Evolutionary conservation across 2,797 vertebrate species (phyloP), one percentile per base, ranked within the genome.

Genomic region (Periparus ater): DNA sequence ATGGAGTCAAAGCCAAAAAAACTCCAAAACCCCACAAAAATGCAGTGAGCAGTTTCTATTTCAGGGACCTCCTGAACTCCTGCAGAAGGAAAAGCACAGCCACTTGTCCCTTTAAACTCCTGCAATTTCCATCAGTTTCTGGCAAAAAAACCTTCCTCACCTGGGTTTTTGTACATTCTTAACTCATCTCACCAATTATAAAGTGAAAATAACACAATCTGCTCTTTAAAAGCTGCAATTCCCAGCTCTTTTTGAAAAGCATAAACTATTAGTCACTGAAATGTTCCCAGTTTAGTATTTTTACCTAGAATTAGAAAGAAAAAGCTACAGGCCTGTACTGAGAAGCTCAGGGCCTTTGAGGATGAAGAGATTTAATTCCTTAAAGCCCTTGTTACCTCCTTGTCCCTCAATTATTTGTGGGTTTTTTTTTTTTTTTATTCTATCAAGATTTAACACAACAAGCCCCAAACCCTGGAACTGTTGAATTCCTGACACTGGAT

Each of bases 401-500:
- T 50, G 47, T 32, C 73, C 88, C 38, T 16, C 51, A 57, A 1
- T 66, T 57, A 68, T 27, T 50, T 40, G 27, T 23, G 34, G 1
- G 0, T 11, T 15, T 0, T 27, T 63, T 89, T 42, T n/a, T n/a
- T 34, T 5, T 11, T 45, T 75, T 67, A 71, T 32, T 12, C 7
- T 53, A 40, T 51, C 60, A 61, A 76, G 67, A 80, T 51, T 62
- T 47, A 87, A 57, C 84, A 68, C 7, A 92, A 87, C 62, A 73
- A 84, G 60, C 60, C 82, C 50, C 82, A 76, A 27, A 44, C 30
- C 42, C 4, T 47, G 66, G 50, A 50, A 47, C 9, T 47, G 55
- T 47, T 92, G 54, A 29, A 93, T 86, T 92, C 89, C 81, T 87
- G 78, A 77, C 83, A 61, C 66, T 29, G 87, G 73, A 50, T 21